These are phyloP conservation scores for Pterocles burchelli DNA, from an alignment of 2,113 vertebrate species.

Conservation along the genomic window DNA sequence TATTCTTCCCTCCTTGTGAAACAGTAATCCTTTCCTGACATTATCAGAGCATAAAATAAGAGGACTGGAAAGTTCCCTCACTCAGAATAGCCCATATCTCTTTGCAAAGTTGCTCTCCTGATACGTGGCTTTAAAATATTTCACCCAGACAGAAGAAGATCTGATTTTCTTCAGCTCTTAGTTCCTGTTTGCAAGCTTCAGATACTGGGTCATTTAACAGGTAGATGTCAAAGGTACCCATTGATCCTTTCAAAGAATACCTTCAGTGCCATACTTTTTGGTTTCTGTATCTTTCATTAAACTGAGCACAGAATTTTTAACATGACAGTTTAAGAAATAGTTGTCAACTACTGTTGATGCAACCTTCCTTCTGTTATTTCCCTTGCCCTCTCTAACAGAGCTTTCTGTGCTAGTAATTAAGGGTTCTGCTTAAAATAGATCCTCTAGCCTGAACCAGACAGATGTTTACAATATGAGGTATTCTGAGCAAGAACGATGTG, in stretches of 20 bases:
- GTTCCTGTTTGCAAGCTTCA: neutral
- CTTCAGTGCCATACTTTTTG: neutral
- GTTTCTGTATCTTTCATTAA: neutral
- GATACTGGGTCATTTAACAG: neutral
- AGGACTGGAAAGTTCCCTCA: neutral
- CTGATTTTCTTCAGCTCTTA: neutral
- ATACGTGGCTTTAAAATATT: neutral
- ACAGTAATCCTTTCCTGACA: neutral
- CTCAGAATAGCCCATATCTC: neutral
- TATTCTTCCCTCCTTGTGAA: neutral
- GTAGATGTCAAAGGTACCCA: neutral
- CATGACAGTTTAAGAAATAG: neutral
- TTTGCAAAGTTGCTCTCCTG: neutral
- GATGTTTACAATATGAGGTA: neutral
- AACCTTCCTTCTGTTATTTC: neutral
- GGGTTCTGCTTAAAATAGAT: conserved; percentile 22
- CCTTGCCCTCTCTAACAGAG: neutral
- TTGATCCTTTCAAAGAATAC: neutral
- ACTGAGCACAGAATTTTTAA: neutral
- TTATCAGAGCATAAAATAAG: neutral
- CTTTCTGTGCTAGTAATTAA: neutral
- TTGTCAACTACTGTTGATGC: neutral
- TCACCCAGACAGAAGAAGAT: neutral
- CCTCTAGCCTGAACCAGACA: neutral
- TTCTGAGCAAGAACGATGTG: neutral